phyloP scores from a whole-genome alignment of 2,888 invertebrate genomes.

The Ormyrus labotus region DNA sequence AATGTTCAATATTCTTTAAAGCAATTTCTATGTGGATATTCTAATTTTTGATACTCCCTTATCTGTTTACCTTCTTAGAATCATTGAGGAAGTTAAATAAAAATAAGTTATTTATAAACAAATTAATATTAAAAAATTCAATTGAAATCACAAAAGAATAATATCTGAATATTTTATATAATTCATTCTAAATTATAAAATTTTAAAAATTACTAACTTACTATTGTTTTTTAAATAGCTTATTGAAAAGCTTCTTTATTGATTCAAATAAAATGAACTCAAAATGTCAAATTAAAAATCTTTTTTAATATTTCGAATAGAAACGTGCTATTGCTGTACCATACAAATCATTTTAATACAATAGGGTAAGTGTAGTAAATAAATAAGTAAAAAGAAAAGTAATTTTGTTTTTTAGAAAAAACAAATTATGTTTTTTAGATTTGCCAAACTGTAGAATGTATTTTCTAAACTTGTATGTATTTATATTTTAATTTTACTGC shows the following conservation, averaged over 20 bases:
- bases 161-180: background rate
- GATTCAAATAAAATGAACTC: conserved; percentile 30
- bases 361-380: conserved; percentile 57
- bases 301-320: conserved; percentile 58
- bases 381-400: conserved; percentile 38
- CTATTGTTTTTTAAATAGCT: conserved; percentile 2
- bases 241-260: conserved; percentile 40
- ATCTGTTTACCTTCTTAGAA: conserved; percentile 34
- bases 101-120: conserved; percentile 5
- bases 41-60: conserved; percentile 43
- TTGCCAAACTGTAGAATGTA: conserved; percentile 14
- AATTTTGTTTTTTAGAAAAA: conserved; percentile 41
- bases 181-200: background rate
- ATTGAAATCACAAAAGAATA: background rate
- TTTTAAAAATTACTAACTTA: background rate
- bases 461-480: conserved; percentile 9
- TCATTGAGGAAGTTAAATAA: conserved; percentile 38
- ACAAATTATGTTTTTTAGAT: conserved; percentile 29
- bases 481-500: background rate
- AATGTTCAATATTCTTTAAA: conserved; percentile 15
- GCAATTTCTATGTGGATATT: conserved; percentile 44
- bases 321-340: conserved; percentile 57
- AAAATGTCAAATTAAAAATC: conserved; percentile 55
- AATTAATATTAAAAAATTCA: background rate
- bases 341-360: conserved; percentile 54